phyloP scores from a whole-genome alignment of 2,113 vertebrate species.

The Zosterops borbonicus region DNA sequence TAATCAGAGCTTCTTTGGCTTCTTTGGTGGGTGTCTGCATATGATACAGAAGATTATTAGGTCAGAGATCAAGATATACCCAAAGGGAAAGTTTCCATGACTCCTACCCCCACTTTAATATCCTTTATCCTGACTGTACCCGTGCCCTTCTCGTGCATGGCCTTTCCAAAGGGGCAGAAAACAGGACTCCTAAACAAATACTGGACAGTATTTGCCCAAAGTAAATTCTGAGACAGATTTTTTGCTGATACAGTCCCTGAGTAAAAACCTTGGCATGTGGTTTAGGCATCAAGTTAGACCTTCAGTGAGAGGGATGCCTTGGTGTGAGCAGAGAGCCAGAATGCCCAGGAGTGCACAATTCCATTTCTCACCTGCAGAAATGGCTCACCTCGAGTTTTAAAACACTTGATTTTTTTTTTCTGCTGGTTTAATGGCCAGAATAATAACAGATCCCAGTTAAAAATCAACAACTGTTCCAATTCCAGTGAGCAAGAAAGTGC shows the following conservation, averaged over 20 bases:
- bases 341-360: not conserved
- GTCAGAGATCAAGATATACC: not conserved
- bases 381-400: not conserved
- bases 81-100: not conserved
- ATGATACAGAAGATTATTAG: not conserved
- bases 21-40: not conserved
- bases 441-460: not conserved
- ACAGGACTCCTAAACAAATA: not conserved
- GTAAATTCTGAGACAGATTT: not conserved
- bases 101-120: not conserved
- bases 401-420: not conserved
- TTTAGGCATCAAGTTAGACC: not conserved
- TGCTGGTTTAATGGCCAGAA: not conserved
- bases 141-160: accelerated
- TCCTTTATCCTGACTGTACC: not conserved
- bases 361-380: not conserved
- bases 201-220: not conserved
- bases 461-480: not conserved
- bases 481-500: not conserved
- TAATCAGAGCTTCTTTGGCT: not conserved
- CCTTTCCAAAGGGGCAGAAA: not conserved
- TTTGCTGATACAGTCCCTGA: not conserved
- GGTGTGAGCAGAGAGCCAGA: not conserved
- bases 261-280: not conserved
- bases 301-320: not conserved